Evolutionary conservation across 2,797 vertebrate species (phyloP).

Genomic region (Phalanger gymnotis): DNA sequence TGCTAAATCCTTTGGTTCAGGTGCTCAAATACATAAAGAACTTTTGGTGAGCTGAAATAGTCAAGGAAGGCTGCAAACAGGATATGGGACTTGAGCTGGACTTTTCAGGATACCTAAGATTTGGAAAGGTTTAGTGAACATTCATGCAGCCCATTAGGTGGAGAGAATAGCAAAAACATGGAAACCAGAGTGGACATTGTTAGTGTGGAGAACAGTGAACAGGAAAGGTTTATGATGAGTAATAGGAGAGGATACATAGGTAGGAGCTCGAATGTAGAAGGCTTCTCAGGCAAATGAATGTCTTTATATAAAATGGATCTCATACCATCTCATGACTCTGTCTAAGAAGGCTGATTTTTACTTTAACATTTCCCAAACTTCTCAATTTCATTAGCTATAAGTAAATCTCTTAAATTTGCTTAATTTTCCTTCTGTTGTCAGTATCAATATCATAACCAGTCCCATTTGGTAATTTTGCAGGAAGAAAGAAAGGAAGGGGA

Average conservation of each 20-base stretch:
- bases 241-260: background rate
- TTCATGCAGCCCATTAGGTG: background rate
- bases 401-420: background rate
- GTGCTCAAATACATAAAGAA: background rate
- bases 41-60: background rate
- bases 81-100: background rate
- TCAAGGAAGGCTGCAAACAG: background rate
- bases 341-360: background rate
- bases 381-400: background rate
- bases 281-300: background rate
- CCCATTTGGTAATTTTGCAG: background rate
- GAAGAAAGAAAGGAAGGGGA: fast-evolving
- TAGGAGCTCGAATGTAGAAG: background rate
- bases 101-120: background rate
- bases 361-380: background rate
- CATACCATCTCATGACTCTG: background rate
- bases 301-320: background rate
- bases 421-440: background rate
- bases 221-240: background rate
- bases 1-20: background rate
- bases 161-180: background rate
- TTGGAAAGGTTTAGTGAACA: background rate
- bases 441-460: background rate
- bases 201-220: background rate
- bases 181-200: fast-evolving